phyloP scores from a whole-genome alignment of 2,888 invertebrate genomes.

The Melanchra persicariae region DNA sequence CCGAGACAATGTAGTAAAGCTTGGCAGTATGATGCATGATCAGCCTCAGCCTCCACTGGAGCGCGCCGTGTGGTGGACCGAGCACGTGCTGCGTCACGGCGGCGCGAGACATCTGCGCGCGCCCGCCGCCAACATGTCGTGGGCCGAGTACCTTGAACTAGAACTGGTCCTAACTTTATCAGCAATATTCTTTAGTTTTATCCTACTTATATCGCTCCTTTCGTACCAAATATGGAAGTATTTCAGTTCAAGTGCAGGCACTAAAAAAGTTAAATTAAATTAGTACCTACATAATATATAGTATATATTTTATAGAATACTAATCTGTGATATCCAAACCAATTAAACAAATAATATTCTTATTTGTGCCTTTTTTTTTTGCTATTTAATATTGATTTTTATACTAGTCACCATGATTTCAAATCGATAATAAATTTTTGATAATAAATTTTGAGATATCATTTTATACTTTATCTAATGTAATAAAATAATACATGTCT shows the following conservation, averaged over 20 bases:
- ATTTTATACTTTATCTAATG: too few species aligned
- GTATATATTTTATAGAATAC: neutral
- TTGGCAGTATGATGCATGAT: conserved; percentile 31
- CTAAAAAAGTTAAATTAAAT: neutral
- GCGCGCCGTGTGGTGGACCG: conserved; percentile 59
- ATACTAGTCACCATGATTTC: too few species aligned
- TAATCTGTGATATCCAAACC: too few species aligned
- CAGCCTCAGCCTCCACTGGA: conserved; percentile 64
- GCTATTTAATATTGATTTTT: too few species aligned
- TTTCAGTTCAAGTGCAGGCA: neutral
- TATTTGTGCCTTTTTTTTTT: too few species aligned
- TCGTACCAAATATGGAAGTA: neutral
- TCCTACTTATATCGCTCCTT: neutral
- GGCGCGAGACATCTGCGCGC: conserved; percentile 69
- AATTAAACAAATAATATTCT: too few species aligned
- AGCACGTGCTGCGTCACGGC: conserved; percentile 65
- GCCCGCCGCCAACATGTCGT: conserved; percentile 64
- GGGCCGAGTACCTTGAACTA: conserved; percentile 33
- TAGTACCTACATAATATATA: too few species aligned
- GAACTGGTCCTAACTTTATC: neutral
- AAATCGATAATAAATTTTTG: too few species aligned
- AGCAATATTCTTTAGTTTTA: neutral
- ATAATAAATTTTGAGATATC: too few species aligned
- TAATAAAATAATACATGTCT: too few species aligned
- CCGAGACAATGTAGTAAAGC: conserved; percentile 27